Evolutionary conservation across 1,140 invertebrate genomes (phyloP).

Genomic region (Acyrthosiphon pisum): DNA sequence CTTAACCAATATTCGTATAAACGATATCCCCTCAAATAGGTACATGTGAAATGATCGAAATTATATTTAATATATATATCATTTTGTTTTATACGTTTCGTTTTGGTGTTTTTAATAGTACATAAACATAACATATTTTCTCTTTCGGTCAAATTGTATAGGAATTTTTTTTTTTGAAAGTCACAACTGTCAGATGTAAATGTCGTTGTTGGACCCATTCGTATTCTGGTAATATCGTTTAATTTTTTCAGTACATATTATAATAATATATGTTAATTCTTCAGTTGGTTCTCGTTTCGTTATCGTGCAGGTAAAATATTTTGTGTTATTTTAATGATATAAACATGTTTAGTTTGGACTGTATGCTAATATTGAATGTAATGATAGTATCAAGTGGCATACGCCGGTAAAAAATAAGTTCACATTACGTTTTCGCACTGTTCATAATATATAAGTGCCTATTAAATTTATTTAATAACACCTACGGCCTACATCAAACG

Average conservation of each 20-base stretch:
- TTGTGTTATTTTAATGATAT: neutral
- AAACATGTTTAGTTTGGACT: neutral
- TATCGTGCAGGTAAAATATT: neutral
- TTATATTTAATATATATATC: neutral
- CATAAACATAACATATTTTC: neutral
- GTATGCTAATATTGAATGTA: neutral
- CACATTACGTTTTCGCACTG: neutral
- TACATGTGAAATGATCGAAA: neutral
- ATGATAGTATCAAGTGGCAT: neutral
- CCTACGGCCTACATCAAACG: constrained; percentile 25
- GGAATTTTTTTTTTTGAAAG: neutral
- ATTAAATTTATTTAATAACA: constrained; percentile 4
- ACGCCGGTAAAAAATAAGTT: neutral
- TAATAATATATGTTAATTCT: neutral
- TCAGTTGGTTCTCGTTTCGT: neutral
- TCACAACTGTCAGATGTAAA: neutral
- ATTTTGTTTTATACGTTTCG: neutral
- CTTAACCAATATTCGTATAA: neutral
- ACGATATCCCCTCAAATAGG: neutral
- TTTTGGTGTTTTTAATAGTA: neutral
- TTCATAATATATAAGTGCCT: neutral
- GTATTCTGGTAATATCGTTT: neutral
- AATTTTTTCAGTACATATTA: neutral
- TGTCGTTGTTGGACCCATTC: neutral
- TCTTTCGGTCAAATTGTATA: neutral